Base-by-base conservation (phyloP, 1,140 invertebrate genomes). In the Nylanderia fulva region DNA sequence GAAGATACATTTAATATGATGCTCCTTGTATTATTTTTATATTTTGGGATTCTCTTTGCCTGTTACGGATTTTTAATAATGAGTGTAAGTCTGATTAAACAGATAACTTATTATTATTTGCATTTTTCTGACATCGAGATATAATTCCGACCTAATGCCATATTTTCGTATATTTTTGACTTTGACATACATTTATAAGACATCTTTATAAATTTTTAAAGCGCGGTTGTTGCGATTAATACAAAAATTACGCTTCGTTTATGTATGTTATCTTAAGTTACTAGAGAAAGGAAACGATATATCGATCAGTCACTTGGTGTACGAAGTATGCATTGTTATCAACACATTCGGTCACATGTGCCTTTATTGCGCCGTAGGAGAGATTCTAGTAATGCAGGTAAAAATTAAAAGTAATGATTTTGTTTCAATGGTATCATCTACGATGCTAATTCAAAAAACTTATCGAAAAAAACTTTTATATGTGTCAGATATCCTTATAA, bases 1-100 rank as follows among this genome's bases (percentile, higher is more conserved):
- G 82, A 86, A 48, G 42, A 48, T 21, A 69, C 36, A 18, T 86
- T 42, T 0, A 85, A 58, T 29, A 21, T 77, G 24, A 54, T 71
- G 13, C 27, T 86, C 5, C 15, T 86, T 11, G 9, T 27, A 66
- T 7, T 66, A 33, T 85, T 85, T 27, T 5, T 85, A 13, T 77
- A 64, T 29, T 86, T 85, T 3, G 64, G 64, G 18, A 42, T 45
- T 8, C 13, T 76, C 15, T 15, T 33, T n/a, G 84, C 63, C 45
- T 33, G 61, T 36, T 85, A 77, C 39, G 56, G 63, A 21, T 68
- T 77, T 3, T 36, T 63, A 3, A 21, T 86, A 48, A 48, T 63
- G 0, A 54, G 9, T 0, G 85, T 85, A 86, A 85, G n/a, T n/a
- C n/a, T n/a, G n/a, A n/a, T n/a, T n/a, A n/a, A n/a, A n/a, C n/a